A percentile compares a stretch with the other conserved stretches of the same genome.
phyloP scores from a whole-genome alignment of 1,140 invertebrate species.

The Drosophila ficusphila region DNA sequence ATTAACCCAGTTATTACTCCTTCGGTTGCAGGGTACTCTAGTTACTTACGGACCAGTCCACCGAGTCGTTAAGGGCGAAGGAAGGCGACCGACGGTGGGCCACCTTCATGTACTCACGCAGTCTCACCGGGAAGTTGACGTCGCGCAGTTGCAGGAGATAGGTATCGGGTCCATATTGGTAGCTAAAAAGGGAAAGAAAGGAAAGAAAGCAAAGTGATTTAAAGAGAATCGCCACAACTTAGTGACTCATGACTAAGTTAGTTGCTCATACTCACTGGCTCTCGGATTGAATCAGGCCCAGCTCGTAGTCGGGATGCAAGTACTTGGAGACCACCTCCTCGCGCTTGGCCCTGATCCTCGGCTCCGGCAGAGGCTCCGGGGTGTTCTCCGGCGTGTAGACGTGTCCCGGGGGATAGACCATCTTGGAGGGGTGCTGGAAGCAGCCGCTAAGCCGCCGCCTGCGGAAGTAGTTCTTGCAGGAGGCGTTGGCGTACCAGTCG shows the following conservation, averaged over 20 bases:
- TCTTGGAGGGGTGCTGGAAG: conserved; percentile 95
- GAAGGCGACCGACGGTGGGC: conserved; percentile 90
- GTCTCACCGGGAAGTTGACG: conserved; percentile 94
- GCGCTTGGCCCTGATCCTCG: conserved; percentile 86
- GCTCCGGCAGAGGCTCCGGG: conserved; percentile 86
- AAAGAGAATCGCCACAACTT: not conserved
- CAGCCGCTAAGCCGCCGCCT: conserved; percentile 91
- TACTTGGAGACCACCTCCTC: conserved; percentile 90
- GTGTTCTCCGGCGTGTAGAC: conserved; percentile 90
- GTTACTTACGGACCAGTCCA: conserved; percentile 90
- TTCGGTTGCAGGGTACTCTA: no score
- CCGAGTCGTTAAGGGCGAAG: conserved; percentile 87
- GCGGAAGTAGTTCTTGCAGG: conserved; percentile 93
- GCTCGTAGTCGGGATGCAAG: conserved; percentile 92
- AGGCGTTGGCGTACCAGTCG: conserved; percentile 95
- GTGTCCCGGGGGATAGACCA: conserved; percentile 96
- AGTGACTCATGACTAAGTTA: no score
- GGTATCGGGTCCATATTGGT: conserved; percentile 97
- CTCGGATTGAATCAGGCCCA: conserved; percentile 91
- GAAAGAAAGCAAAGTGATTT: no score
- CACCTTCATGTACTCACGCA: conserved; percentile 97
- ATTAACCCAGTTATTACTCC: not conserved
- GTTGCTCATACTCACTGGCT: conserved; percentile 94
- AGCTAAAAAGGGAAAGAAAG: conserved; percentile 91
- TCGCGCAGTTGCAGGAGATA: conserved; percentile 96